Percentiles rank a stretch among this genome's conserved stretches.
phyloP scores from a whole-genome alignment of 1,140 invertebrate genomes.

The Acromyrmex heyeri region DNA sequence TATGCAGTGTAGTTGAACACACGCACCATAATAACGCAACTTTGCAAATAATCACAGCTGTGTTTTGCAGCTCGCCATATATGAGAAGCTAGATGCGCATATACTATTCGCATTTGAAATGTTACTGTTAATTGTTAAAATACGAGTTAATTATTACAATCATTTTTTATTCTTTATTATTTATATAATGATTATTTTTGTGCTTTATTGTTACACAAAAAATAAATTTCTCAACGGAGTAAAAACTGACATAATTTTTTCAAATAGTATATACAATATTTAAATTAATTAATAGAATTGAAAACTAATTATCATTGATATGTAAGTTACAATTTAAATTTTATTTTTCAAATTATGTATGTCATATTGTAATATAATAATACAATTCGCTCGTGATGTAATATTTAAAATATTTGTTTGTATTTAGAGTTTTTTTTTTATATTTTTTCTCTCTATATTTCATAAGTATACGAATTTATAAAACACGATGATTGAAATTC shows the following conservation, averaged over 20 bases:
- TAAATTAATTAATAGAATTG: neutral
- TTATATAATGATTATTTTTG: neutral
- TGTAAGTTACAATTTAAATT: neutral
- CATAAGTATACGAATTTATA: neutral
- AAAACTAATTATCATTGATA: neutral
- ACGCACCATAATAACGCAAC: slow-evolving; percentile 9
- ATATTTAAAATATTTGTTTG: neutral
- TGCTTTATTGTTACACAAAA: neutral
- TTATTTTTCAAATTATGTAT: slow-evolving; percentile 13
- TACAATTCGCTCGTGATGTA: neutral
- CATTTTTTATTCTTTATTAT: neutral
- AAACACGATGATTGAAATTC: slow-evolving; percentile 5
- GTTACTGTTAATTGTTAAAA: neutral
- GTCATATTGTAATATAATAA: neutral
- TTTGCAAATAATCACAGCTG: slow-evolving; percentile 49
- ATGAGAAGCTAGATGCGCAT: neutral
- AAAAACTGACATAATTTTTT: neutral
- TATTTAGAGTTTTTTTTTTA: neutral
- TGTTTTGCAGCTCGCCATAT: neutral
- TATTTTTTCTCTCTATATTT: neutral
- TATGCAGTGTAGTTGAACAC: slow-evolving; percentile 16
- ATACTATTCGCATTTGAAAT: neutral
- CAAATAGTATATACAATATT: neutral
- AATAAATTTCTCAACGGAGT: neutral
- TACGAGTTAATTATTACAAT: neutral